These are phyloP conservation scores for Bombylius major DNA, from an alignment of 2,888 invertebrate genomes.

Conservation along the genomic window DNA sequence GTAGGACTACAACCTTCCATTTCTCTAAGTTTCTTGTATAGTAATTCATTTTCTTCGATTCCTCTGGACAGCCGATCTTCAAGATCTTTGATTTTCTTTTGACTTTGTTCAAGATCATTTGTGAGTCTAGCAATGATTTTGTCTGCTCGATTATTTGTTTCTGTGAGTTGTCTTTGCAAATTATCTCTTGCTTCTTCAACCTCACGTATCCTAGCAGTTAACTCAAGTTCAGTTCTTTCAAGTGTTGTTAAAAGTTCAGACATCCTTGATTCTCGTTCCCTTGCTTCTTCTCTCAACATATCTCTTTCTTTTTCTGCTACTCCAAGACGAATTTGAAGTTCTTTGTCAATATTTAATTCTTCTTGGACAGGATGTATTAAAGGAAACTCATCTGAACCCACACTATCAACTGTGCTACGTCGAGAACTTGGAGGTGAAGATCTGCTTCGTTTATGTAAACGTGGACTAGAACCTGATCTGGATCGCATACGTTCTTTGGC, in stretches of 20 bases:
- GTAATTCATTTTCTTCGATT: slow-evolving; percentile 62
- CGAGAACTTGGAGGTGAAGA: slow-evolving; percentile 47
- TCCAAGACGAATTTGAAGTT: slow-evolving; percentile 55
- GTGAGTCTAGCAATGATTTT: slow-evolving; percentile 58
- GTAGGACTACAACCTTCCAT: slow-evolving; percentile 45
- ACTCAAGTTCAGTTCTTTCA: slow-evolving; percentile 64
- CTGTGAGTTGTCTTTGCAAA: slow-evolving; percentile 46
- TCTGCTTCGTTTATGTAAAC: slow-evolving; percentile 47
- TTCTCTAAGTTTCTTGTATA: slow-evolving; percentile 59
- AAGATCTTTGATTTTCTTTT: slow-evolving; percentile 38
- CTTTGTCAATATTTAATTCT: slow-evolving; percentile 38
- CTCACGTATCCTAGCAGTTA: slow-evolving; percentile 56
- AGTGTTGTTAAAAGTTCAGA: slow-evolving; percentile 64
- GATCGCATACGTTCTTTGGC: slow-evolving; percentile 50
- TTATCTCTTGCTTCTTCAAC: slow-evolving; percentile 55
- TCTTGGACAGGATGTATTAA: slow-evolving; percentile 29
- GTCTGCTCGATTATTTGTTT: slow-evolving; percentile 54
- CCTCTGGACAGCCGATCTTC: slow-evolving; percentile 47
- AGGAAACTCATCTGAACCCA: slow-evolving; percentile 44
- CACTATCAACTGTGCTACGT: slow-evolving; percentile 51
- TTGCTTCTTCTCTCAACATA: slow-evolving; percentile 58
- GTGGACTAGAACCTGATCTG: slow-evolving; percentile 38
- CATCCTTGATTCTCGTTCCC: slow-evolving; percentile 58
- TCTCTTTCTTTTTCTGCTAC: slow-evolving; percentile 61
- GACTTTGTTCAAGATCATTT: slow-evolving; percentile 54